Percentiles rank a stretch among this genome's conserved stretches.
Evolutionary conservation across 2,888 invertebrate genomes (phyloP).

Genomic region (Steinernema carpocapsae): DNA sequence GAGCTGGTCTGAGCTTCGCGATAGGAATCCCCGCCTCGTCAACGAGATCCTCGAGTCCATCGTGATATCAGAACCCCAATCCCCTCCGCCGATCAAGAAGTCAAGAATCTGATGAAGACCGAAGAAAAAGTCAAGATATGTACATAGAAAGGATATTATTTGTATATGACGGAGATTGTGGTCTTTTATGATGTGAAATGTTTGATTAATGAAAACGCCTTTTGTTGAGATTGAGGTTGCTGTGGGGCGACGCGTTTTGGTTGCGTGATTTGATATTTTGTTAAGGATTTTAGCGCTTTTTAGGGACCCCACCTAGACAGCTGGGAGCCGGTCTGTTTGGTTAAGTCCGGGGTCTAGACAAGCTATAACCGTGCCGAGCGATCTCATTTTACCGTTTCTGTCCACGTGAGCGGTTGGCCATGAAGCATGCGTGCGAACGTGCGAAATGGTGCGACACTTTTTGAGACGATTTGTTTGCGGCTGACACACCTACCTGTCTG

Average conservation of each 20-base stretch:
- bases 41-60: conserved; percentile 62
- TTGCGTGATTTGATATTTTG: conserved; percentile 3
- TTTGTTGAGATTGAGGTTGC: background rate
- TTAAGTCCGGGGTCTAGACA: no score
- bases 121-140: background rate
- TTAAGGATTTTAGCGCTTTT: background rate
- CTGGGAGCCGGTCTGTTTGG: no score
- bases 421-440: no score
- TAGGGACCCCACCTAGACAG: no score
- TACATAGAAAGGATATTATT: conserved; percentile 28
- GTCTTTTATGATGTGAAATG: background rate
- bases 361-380: no score
- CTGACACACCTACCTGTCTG: no score
- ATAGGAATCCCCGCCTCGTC: conserved; percentile 74
- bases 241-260: background rate
- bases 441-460: no score
- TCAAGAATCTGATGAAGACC: conserved; percentile 19
- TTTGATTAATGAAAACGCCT: background rate
- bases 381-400: no score
- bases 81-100: conserved; percentile 19
- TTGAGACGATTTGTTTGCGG: no score
- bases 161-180: conserved; percentile 12
- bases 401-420: no score
- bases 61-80: conserved; percentile 46
- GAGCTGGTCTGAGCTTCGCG: conserved; percentile 86